These are phyloP conservation scores for Creontiades dilutus DNA, from an alignment of 2,888 invertebrate species.

Conservation along the genomic window DNA sequence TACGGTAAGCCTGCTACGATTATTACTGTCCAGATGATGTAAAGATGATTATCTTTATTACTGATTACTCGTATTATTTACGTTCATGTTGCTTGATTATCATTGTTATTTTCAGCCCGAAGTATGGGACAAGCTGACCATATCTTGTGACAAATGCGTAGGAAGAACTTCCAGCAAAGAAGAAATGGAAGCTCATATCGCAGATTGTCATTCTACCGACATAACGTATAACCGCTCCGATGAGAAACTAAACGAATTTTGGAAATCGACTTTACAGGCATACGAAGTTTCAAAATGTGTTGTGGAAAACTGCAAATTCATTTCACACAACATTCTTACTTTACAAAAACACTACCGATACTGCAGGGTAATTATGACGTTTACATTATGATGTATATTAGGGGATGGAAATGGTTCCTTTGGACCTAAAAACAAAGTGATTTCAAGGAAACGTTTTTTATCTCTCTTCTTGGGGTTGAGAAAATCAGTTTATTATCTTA, in stretches of 20 bases:
- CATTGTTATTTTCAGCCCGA: slow-evolving; percentile 41
- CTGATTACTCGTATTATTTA: no score
- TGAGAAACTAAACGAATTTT: not conserved
- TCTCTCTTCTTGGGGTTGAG: no score
- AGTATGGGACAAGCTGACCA: slow-evolving; percentile 36
- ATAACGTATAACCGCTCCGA: not conserved
- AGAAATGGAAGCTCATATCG: slow-evolving; percentile 29
- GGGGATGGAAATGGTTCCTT: no score
- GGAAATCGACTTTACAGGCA: slow-evolving; percentile 18
- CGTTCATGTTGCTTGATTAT: not conserved
- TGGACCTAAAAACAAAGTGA: no score
- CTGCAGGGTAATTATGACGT: slow-evolving; percentile 67
- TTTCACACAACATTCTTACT: slow-evolving; percentile 75
- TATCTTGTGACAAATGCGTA: slow-evolving; percentile 47
- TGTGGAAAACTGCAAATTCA: slow-evolving; percentile 75
- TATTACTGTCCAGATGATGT: not conserved
- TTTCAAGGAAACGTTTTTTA: no score
- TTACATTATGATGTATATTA: not conserved
- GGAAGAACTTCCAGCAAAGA: slow-evolving; percentile 53
- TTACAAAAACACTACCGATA: slow-evolving; percentile 75
- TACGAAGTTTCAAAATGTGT: slow-evolving; percentile 47
- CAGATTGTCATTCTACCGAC: not conserved
- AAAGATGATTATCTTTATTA: no score
- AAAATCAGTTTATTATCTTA: no score
- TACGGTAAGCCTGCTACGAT: slow-evolving; percentile 1